Base-by-base conservation (phyloP, 2,113 vertebrate species). In the Hippocampus barbouri region DNA sequence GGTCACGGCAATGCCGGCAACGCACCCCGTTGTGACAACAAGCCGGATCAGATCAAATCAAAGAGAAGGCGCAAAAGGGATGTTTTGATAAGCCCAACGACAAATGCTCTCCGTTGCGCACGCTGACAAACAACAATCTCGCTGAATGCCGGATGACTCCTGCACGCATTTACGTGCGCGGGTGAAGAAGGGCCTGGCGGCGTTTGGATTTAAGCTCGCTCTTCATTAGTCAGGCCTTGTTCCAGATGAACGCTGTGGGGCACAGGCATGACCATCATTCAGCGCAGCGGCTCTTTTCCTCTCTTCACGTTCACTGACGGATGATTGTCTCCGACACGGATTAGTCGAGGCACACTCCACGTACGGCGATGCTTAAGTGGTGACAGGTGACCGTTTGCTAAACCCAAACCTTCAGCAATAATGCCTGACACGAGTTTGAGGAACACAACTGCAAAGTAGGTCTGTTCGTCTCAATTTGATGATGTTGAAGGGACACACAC, bases 141-240 rank as follows among this genome's bases (percentile, higher is more conserved):
- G 40, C 45, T 57, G 63, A 62, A 70, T 38, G n/a, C 70, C 59
- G 68, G 73, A 59, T 73, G 64, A 64, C 75, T 61, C 57, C 10
- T 20, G 15, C 41, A 7, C 47, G 25, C 38, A 38, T 63, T 68
- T 79, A 21, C 18, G 70, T 80, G 73, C 76, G 53, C 64, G 68
- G 67, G 70, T 61, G 71, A 77, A 82, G 63, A 76, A 79, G 62
- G 72, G 57, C 67, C 56, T 61, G 78, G 74, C 25, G 51, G 41
- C 72, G 74, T 77, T 79, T 56, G 41, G 74, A 68, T 72, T 69
- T 47, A 54, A 74, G 71, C 75, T 80, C 71, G 67, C 67, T 74
- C 71, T 70, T 90, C 79, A 86, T 89, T 82, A 85, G 70, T 72
- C 30, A n/a, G 54, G 75, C 72, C 69, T 60, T 79, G 70, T 75